These are phyloP conservation scores for Drosophila busckii DNA, from an alignment of 1,140 invertebrate genomes.

Conservation along the genomic window DNA sequence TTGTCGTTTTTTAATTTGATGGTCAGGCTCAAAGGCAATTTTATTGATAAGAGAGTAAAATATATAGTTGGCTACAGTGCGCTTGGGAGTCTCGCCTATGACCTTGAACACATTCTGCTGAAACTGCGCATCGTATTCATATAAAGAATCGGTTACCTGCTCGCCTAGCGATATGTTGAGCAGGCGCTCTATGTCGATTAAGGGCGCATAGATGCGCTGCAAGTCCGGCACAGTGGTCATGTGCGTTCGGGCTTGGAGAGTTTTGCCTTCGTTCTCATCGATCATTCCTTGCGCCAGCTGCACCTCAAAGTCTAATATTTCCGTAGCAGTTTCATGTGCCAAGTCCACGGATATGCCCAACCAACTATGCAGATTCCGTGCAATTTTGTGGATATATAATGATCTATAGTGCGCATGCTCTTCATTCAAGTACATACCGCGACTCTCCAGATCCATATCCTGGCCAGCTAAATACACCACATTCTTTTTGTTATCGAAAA, in stretches of 20 bases:
- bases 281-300: slow-evolving; percentile 43
- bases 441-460: slow-evolving; percentile 29
- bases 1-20: slow-evolving; percentile 1
- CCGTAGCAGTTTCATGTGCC: slow-evolving; percentile 31
- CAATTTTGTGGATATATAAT: slow-evolving; percentile 17
- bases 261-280: slow-evolving; percentile 36
- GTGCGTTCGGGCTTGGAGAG: slow-evolving; percentile 10
- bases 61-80: slow-evolving; percentile 58
- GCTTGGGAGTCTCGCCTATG: slow-evolving; percentile 28
- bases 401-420: slow-evolving; percentile 36
- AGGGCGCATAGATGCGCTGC: slow-evolving; percentile 34
- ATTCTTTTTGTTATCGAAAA: slow-evolving; percentile 44
- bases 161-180: slow-evolving; percentile 37
- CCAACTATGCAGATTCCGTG: slow-evolving; percentile 16
- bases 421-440: slow-evolving; percentile 52
- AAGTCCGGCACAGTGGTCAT: slow-evolving; percentile 39
- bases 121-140: slow-evolving; percentile 43
- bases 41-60: slow-evolving; percentile 42
- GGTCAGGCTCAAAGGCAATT: slow-evolving; percentile 21
- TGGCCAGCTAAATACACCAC: slow-evolving; percentile 43
- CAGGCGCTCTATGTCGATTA: slow-evolving; percentile 27
- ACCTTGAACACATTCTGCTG: slow-evolving; percentile 45
- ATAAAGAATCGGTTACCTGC: slow-evolving; percentile 24
- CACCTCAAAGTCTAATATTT: slow-evolving; percentile 59
- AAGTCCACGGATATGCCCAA: slow-evolving; percentile 24